Base-by-base conservation (phyloP, 2,888 invertebrate genomes). In the Drosophila fungiperda region DNA sequence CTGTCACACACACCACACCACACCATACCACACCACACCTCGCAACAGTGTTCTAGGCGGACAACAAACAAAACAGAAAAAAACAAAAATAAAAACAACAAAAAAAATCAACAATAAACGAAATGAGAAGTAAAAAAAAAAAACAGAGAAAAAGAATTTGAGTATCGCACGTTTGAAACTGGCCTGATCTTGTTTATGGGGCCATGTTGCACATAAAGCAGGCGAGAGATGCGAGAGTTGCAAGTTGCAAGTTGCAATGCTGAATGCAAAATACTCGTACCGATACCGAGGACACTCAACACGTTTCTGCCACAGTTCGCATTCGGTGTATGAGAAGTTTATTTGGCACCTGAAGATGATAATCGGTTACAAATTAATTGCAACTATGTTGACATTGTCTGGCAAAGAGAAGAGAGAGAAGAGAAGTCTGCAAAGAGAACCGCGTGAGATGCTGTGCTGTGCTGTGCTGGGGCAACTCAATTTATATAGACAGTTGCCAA, bases 321-420 rank as follows among this genome's bases (percentile, higher is more conserved):
- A 49, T 78, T 40, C 62, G 60, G 67, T 79, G 90, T 84, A 77
- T 78, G 88, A 83, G 80, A 92, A 92, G 92, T 92, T 92, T 92
- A 92, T 92, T 92, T 92, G 92, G 92, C 92, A 92, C 88, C 92
- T 91, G 84, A 90, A 92, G 92, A 92, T 92, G 92, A 91, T 92
- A 92, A 92, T 92, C 92, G 91, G 87, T 91, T 91, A 92, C 92
- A 92, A 92, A 92, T 92, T 92, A 92, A 92, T 92, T 92, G 92
- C 92, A 92, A 89, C 90, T 91, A 87, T 90, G 85, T 85, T 85
- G 85, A 85, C 85, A 84, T 84, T 84, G 83, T 84, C 89, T 72
- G 59, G 17, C 38, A 55, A 38, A 38, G 36, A 55, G 38, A 29
- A 26, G 52, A 33, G 35, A 38, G 36, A 55, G 36, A 55, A 26